Evolutionary conservation across 2,888 invertebrate genomes (phyloP).

Genomic region (Pseudococcus viburni): DNA sequence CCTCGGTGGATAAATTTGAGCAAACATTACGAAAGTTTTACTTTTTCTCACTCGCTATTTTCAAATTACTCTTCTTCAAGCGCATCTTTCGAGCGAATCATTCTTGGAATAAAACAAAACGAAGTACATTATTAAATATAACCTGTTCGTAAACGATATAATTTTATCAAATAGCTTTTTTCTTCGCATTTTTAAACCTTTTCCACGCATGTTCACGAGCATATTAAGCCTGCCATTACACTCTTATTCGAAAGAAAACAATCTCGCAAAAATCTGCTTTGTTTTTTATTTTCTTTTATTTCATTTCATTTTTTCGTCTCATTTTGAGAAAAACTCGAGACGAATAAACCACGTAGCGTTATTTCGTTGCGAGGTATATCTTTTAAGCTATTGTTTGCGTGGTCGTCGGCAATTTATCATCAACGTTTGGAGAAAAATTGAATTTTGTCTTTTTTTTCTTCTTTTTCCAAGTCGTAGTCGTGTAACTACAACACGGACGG

Average conservation of each 20-base stretch:
- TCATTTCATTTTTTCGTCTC: not conserved
- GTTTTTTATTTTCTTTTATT: not conserved
- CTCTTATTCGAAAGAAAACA: not conserved
- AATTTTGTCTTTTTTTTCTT: not conserved
- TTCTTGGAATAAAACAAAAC: no score
- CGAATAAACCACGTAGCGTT: not conserved
- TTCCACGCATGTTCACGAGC: not conserved
- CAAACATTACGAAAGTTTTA: no score
- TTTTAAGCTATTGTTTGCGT: conserved; percentile 4
- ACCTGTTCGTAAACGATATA: not conserved
- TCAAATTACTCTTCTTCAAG: no score
- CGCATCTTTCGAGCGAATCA: no score
- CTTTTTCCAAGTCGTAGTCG: not conserved
- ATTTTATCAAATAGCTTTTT: not conserved
- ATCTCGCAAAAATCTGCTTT: not conserved
- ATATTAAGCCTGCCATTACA: not conserved
- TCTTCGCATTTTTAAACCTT: not conserved
- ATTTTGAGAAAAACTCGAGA: not conserved
- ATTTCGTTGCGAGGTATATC: not conserved
- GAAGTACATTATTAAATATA: no score
- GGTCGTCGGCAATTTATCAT: conserved; percentile 25
- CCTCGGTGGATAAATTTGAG: no score
- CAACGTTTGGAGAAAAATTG: conserved; percentile 11
- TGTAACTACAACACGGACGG: not conserved
- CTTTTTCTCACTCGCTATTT: no score